Conservation (phyloP, 2,113 vertebrate genomes). For the Syngnathoides biaculeatus region DNA sequence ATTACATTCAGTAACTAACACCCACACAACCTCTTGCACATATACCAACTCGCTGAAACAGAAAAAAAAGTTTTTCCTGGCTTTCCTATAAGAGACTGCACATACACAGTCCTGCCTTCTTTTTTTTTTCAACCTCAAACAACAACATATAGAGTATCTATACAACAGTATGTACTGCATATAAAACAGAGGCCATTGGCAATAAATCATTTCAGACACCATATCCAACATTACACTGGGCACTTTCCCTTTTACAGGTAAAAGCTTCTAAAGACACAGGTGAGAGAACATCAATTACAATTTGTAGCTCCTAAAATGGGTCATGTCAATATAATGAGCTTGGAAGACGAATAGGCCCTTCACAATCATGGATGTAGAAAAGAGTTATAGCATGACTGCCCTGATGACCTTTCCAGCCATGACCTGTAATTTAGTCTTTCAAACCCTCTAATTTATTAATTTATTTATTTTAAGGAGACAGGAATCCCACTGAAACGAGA, state of each 20-base stretch:
- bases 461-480: slow-evolving; percentile 12
- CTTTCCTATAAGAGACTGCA: no score
- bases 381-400: slow-evolving; percentile 8
- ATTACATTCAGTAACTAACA: no score
- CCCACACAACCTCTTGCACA: no score
- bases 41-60: no score
- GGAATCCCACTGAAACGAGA: slow-evolving; percentile 1
- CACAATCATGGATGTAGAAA: slow-evolving; percentile 4
- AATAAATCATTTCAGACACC: not conserved
- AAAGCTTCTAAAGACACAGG: slow-evolving; percentile 16
- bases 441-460: slow-evolving; percentile 14
- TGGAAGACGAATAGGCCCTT: slow-evolving; percentile 34
- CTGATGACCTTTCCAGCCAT: slow-evolving; percentile 29
- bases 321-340: slow-evolving; percentile 29
- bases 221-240: no score
- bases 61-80: no score
- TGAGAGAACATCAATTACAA: slow-evolving; percentile 14
- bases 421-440: slow-evolving; percentile 17
- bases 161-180: no score
- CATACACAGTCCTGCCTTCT: no score
- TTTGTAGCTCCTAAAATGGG: slow-evolving; percentile 35
- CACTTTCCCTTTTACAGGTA: not conserved
- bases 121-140: no score
- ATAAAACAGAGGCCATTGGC: not conserved
- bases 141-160: no score